Percentiles rank a stretch among this genome's conserved stretches.
Conservation (phyloP, 2,888 invertebrate species). For the Rhodophaea formosa region DNA sequence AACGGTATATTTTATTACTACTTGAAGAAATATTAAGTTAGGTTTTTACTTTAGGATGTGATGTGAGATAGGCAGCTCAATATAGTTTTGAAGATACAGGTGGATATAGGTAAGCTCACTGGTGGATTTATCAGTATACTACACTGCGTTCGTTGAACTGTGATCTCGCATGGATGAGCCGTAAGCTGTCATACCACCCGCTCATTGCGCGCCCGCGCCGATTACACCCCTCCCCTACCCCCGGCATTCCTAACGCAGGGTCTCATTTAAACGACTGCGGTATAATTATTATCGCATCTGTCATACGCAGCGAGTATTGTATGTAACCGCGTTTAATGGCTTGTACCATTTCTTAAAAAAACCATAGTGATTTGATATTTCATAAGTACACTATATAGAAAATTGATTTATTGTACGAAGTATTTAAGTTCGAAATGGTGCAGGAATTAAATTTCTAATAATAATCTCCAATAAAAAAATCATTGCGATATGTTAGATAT, state of each 20-base stretch:
- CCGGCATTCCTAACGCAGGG: no score
- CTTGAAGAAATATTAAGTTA: conserved; percentile 6
- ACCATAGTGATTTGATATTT: conserved; percentile 24
- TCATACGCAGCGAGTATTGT: no score
- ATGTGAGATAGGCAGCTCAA: conserved; percentile 39
- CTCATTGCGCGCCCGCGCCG: no score
- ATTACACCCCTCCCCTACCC: no score
- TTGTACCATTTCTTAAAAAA: conserved; percentile 8
- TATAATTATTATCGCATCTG: no score
- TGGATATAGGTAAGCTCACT: background rate
- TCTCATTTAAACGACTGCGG: no score
- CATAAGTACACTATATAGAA: background rate
- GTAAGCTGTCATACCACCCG: no score
- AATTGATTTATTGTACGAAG: background rate
- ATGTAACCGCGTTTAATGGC: background rate
- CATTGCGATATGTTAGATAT: background rate
- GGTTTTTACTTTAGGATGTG: background rate
- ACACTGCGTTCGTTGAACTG: no score
- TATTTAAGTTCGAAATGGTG: conserved; percentile 5
- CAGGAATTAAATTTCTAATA: background rate
- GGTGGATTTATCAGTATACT: conserved; percentile 2
- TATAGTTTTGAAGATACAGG: conserved; percentile 18
- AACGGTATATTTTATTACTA: conserved; percentile 31
- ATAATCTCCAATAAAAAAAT: background rate
- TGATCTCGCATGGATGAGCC: no score